Conservation (phyloP, 2,797 vertebrate genomes). For the Staurois parvus region DNA sequence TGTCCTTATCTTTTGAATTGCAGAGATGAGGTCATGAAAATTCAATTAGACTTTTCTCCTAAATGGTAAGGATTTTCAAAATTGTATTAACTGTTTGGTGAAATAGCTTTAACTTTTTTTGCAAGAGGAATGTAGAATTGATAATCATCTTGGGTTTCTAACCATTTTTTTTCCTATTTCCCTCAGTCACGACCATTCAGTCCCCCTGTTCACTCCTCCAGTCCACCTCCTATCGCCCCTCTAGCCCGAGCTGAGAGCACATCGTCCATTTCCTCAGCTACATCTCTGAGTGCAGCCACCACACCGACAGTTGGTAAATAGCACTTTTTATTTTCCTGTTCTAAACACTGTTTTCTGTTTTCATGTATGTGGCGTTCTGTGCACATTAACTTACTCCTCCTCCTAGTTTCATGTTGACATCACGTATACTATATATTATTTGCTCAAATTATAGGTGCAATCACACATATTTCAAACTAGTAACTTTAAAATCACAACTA, state of each 20-base stretch:
- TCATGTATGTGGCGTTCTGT: neutral
- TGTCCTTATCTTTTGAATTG: too few relatives aligned
- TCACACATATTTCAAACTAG: too few relatives aligned
- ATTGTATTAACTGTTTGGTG: too few relatives aligned
- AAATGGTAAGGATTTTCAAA: too few relatives aligned
- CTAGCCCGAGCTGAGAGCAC: conserved; percentile 96
- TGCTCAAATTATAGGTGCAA: too few relatives aligned
- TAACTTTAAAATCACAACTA: too few relatives aligned
- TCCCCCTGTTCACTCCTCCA: conserved; percentile 92
- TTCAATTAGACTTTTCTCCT: too few relatives aligned
- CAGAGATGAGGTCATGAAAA: too few relatives aligned
- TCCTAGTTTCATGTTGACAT: neutral
- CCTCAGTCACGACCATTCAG: conserved; percentile 92
- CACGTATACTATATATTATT: too few relatives aligned
- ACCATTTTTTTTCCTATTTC: neutral
- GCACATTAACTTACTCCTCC: neutral
- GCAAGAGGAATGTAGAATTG: neutral
- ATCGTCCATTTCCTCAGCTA: conserved; percentile 96
- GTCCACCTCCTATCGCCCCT: conserved; percentile 94
- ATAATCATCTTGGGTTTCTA: neutral
- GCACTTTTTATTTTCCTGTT: conserved; percentile 35
- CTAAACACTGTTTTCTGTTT: conserved; percentile 3
- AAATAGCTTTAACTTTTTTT: too few relatives aligned
- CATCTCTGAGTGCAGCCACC: conserved; percentile 93
- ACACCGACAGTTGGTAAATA: conserved; percentile 94